These are phyloP conservation scores for Ivindomyrus marchei DNA, from an alignment of 2,113 vertebrate genomes.

Conservation along the genomic window DNA sequence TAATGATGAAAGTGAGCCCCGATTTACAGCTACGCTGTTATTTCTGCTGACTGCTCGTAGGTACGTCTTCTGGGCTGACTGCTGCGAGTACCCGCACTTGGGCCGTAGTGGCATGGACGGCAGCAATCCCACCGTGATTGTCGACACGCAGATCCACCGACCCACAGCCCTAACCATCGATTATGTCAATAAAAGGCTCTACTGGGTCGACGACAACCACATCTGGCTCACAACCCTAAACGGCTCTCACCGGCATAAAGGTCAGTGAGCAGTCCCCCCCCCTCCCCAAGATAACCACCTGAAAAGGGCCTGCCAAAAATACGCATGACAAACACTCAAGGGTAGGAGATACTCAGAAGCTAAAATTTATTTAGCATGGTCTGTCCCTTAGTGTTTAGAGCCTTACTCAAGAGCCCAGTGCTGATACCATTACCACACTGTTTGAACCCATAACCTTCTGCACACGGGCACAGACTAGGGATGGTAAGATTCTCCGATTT, in stretches of 20 bases:
- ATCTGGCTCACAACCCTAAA: slow-evolving; percentile 79
- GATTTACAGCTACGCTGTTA: background rate
- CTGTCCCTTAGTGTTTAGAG: background rate
- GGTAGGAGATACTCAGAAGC: background rate
- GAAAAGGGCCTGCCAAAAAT: background rate
- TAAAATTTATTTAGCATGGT: background rate
- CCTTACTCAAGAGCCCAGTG: background rate
- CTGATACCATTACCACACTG: background rate
- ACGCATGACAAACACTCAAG: background rate
- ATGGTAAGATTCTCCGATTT: background rate
- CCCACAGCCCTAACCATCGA: slow-evolving; percentile 76
- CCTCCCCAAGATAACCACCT: background rate
- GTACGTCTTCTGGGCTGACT: slow-evolving; percentile 81
- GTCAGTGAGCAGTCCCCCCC: slow-evolving; percentile 41
- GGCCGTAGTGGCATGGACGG: slow-evolving; percentile 80
- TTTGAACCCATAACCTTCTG: background rate
- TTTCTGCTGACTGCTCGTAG: slow-evolving; percentile 37
- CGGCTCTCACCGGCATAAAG: slow-evolving; percentile 70
- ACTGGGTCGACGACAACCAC: slow-evolving; percentile 77
- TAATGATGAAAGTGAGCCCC: background rate
- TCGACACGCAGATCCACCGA: slow-evolving; percentile 67
- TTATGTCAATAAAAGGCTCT: slow-evolving; percentile 74
- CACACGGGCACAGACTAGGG: background rate
- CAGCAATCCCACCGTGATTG: slow-evolving; percentile 61
- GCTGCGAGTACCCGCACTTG: slow-evolving; percentile 76